phyloP scores from a whole-genome alignment of 2,888 invertebrate genomes.

The Leucoma salicis region DNA sequence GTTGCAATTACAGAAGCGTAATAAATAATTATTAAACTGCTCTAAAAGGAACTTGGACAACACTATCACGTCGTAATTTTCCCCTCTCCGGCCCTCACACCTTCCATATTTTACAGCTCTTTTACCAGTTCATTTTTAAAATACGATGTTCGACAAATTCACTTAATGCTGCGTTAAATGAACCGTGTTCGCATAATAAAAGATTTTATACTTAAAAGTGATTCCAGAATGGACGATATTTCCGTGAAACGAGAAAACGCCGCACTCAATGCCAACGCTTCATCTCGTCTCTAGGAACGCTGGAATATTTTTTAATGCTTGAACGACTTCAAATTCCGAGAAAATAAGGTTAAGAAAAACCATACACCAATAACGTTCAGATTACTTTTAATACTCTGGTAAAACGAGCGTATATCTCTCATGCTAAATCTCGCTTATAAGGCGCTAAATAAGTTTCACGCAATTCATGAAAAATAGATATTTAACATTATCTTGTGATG shows the following conservation, averaged over 20 bases:
- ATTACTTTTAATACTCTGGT: constrained; percentile 43
- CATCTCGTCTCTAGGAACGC: constrained; percentile 46
- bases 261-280: constrained; percentile 49
- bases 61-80: constrained; percentile 48
- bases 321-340: constrained; percentile 42
- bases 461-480: too few species aligned
- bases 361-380: constrained; percentile 52
- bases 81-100: constrained; percentile 31
- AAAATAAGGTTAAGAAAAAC: constrained; percentile 50
- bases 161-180: constrained; percentile 80
- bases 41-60: constrained; percentile 50
- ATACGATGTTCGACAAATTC: constrained; percentile 79
- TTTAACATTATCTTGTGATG: too few species aligned
- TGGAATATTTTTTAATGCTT: constrained; percentile 57
- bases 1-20: constrained; percentile 25
- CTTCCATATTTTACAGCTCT: constrained; percentile 60
- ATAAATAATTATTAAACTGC: constrained; percentile 42
- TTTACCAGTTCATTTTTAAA: constrained; percentile 74
- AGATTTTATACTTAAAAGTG: constrained; percentile 77
- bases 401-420: too few species aligned
- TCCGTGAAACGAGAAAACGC: constrained; percentile 59
- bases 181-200: constrained; percentile 79
- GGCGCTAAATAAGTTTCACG: too few species aligned
- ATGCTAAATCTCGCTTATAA: too few species aligned
- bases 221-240: constrained; percentile 73